Percentiles rank a stretch among this genome's conserved stretches.
Evolutionary conservation across 2,113 vertebrate species (phyloP).

Genomic region (Leptodactylus fuscus): DNA sequence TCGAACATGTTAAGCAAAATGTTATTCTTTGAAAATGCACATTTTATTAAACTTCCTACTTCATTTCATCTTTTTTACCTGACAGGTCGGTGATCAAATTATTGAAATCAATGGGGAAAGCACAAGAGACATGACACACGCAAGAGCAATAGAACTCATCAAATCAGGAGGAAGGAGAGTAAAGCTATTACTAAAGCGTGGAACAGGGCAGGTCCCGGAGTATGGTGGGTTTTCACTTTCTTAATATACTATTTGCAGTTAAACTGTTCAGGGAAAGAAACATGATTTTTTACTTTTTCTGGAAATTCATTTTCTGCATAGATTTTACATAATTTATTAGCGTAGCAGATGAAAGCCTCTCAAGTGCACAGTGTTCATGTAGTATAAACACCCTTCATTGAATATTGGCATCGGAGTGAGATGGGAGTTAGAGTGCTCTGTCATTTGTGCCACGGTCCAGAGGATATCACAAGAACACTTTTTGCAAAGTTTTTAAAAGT

Average conservation of each 20-base stretch:
- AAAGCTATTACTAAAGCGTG: slow-evolving; percentile 91
- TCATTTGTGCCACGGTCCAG: slow-evolving; percentile 49
- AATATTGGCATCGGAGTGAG: slow-evolving; percentile 72
- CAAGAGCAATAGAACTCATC: slow-evolving; percentile 96
- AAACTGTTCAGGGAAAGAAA: not conserved
- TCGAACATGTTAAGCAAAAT: slow-evolving; percentile 62
- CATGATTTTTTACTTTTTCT: slow-evolving; percentile 4
- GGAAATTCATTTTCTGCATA: slow-evolving; percentile 18
- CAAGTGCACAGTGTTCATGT: not conserved
- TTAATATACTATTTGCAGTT: slow-evolving; percentile 1
- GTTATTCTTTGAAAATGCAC: slow-evolving; percentile 63
- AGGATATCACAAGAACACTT: slow-evolving; percentile 4
- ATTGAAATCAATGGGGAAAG: slow-evolving; percentile 98
- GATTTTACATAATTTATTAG: slow-evolving; percentile 35
- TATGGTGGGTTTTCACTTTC: slow-evolving; percentile 84
- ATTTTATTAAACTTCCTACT: slow-evolving; percentile 62
- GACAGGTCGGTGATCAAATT: slow-evolving; percentile 98
- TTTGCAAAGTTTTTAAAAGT: not conserved
- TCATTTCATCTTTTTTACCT: slow-evolving; percentile 69
- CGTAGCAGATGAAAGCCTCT: slow-evolving; percentile 7
- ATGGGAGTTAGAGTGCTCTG: slow-evolving; percentile 62
- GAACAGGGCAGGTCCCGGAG: slow-evolving; percentile 96
- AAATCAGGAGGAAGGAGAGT: slow-evolving; percentile 93
- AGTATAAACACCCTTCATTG: slow-evolving; percentile 37
- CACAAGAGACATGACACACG: slow-evolving; percentile 96